Evolutionary conservation across 2,888 invertebrate species (phyloP).

Genomic region (Frankliniella intonsa): DNA sequence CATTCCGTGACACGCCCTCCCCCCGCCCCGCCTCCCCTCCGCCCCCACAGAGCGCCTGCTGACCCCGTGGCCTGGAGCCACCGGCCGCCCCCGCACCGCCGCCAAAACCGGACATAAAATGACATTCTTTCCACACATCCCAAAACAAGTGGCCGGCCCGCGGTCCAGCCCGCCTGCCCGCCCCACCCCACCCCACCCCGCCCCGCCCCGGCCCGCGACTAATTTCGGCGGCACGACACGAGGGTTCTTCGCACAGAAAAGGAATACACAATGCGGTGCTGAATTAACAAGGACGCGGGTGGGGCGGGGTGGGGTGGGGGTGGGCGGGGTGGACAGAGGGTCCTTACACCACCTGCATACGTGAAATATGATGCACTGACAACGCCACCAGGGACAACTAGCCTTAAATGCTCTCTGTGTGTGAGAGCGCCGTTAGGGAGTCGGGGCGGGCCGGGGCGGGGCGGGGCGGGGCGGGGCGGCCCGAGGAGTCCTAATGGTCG

Average conservation of each 20-base stretch:
- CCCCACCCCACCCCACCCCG: no score
- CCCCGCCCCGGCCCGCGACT: background rate
- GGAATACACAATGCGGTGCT: constrained; percentile 9
- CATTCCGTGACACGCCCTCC: background rate
- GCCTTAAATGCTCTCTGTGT: background rate
- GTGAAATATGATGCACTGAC: constrained; percentile 13
- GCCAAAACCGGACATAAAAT: constrained; percentile 31
- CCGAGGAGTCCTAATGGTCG: constrained; percentile 20
- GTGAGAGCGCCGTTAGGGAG: background rate
- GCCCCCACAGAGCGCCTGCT: background rate
- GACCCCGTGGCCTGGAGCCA: background rate
- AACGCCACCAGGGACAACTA: background rate
- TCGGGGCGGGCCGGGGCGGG: background rate
- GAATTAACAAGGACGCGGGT: background rate
- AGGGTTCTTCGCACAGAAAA: background rate
- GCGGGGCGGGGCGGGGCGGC: background rate
- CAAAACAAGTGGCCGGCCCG: background rate
- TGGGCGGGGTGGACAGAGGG: background rate
- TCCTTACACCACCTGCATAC: constrained; percentile 19
- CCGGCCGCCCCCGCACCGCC: background rate
- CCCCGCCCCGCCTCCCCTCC: background rate
- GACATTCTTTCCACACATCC: constrained; percentile 29
- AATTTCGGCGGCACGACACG: background rate
- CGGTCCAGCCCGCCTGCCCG: no score
- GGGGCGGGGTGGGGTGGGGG: background rate